Conservation (phyloP, 2,797 vertebrate genomes). For the Buceros bicornis region DNA sequence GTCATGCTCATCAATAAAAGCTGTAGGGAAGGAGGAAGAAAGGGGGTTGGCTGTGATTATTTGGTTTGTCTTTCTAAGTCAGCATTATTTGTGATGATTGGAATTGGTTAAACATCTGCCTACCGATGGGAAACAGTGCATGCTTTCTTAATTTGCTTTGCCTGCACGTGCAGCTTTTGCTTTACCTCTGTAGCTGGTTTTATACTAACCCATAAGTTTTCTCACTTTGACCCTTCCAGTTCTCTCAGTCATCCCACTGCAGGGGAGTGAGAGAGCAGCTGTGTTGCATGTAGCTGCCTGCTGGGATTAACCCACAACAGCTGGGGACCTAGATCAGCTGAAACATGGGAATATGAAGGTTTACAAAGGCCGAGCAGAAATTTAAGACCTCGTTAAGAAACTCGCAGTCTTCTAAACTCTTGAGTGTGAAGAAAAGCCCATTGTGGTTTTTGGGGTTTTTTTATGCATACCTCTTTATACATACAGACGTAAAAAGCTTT, state of each 20-base stretch:
- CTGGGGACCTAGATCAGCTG: not conserved
- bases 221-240: not conserved
- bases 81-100: fast-evolving
- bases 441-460: not conserved
- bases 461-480: not conserved
- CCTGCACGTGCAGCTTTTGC: not conserved
- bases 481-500: not conserved
- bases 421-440: not conserved
- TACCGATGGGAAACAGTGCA: not conserved
- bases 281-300: not conserved
- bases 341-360: not conserved
- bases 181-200: not conserved
- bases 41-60: fast-evolving
- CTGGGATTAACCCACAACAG: not conserved
- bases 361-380: not conserved
- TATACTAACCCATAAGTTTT: not conserved
- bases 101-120: not conserved
- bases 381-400: fast-evolving
- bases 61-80: not conserved
- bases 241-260: not conserved
- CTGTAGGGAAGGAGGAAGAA: not conserved
- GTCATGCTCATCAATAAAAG: not conserved
- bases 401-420: no score
- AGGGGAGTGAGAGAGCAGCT: not conserved
- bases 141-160: not conserved